Evolutionary conservation across 2,888 invertebrate genomes (phyloP).

Genomic region (Poecilus cupreus): DNA sequence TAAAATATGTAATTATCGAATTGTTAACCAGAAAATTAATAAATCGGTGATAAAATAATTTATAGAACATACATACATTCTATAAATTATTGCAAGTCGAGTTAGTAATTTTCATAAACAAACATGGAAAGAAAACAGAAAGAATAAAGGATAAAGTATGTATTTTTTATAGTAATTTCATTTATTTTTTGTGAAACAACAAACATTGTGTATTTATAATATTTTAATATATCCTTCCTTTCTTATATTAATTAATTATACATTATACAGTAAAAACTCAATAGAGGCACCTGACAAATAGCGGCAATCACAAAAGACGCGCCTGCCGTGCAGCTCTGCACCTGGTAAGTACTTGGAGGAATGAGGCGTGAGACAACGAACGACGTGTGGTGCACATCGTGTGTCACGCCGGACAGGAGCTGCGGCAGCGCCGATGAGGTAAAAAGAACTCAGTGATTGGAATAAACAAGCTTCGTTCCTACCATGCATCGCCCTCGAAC

Average conservation of each 20-base stretch:
- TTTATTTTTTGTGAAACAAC: slow-evolving; percentile 73
- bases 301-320: slow-evolving; percentile 67
- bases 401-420: not conserved
- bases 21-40: too few species aligned
- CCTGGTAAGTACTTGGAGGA: slow-evolving; percentile 67
- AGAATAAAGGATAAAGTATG: not conserved
- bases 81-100: too few species aligned
- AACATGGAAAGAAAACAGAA: not conserved
- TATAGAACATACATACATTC: too few species aligned
- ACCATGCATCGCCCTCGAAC: slow-evolving; percentile 18
- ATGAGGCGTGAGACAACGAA: slow-evolving; percentile 67
- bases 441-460: slow-evolving; percentile 51
- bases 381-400: too few species aligned
- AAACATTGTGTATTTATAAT: slow-evolving; percentile 71
- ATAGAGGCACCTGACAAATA: slow-evolving; percentile 71
- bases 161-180: slow-evolving; percentile 65
- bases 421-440: slow-evolving; percentile 43
- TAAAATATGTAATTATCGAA: too few species aligned
- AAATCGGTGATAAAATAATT: too few species aligned
- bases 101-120: not conserved
- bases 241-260: slow-evolving; percentile 71
- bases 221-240: slow-evolving; percentile 70
- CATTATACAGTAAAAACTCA: slow-evolving; percentile 70
- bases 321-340: slow-evolving; percentile 61
- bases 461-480: slow-evolving; percentile 49